Conservation (phyloP, 1,140 invertebrate genomes). For the Drosophila insularis region DNA sequence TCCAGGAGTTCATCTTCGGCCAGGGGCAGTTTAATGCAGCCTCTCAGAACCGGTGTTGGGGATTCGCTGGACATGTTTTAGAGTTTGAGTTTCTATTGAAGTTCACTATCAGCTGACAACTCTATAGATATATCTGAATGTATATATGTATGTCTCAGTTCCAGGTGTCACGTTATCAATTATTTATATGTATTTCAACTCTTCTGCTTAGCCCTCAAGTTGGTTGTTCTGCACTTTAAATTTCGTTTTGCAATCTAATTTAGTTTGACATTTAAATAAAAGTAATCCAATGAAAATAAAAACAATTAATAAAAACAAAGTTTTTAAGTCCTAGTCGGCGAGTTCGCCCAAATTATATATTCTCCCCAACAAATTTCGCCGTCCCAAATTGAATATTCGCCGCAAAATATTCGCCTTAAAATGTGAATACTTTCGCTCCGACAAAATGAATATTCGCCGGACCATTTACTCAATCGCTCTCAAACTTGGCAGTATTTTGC, state of each 20-base stretch:
- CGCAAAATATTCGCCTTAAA: no score
- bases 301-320: background rate
- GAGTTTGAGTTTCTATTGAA: background rate
- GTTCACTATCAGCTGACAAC: background rate
- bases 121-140: no score
- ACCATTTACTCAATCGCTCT: no score
- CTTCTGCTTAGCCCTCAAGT: background rate
- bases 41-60: slow-evolving; percentile 55
- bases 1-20: slow-evolving; percentile 85
- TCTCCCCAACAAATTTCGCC: no score
- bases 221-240: background rate
- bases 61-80: slow-evolving; percentile 54
- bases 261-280: slow-evolving; percentile 2
- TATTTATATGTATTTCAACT: background rate
- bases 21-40: slow-evolving; percentile 86
- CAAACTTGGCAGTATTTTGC: no score
- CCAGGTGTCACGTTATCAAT: slow-evolving; percentile 1
- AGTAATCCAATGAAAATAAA: background rate
- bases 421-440: no score
- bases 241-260: background rate
- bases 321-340: no score
- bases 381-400: no score
- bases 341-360: no score
- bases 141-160: no score
- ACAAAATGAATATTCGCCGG: no score